Conservation (phyloP, 64 coral and sea anemone genomes). For the Cladopsammia gracilis region DNA sequence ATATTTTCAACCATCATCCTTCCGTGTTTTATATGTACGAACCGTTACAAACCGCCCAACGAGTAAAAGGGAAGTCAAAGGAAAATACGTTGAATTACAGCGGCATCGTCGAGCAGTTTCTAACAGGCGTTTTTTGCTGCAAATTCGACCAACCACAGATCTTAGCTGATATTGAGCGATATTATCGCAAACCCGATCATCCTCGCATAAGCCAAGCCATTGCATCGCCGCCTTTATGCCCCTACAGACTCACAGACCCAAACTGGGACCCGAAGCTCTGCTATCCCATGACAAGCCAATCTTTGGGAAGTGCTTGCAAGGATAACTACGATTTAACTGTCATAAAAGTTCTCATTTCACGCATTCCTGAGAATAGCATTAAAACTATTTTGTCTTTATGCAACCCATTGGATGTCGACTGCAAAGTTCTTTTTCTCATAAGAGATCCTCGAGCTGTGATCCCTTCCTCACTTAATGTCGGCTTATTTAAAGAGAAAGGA, state of each 20-base stretch:
- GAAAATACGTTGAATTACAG: background rate
- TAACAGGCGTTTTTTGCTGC: background rate
- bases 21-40: conserved; percentile 49
- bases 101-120: background rate
- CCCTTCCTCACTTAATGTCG: background rate
- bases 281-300: conserved; percentile 13
- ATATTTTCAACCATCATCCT: conserved; percentile 50
- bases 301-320: conserved; percentile 6
- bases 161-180: conserved; percentile 5
- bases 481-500: background rate
- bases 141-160: background rate
- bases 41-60: conserved; percentile 4
- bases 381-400: background rate
- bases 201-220: conserved; percentile 44
- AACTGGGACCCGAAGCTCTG: conserved; percentile 19
- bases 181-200: conserved; percentile 34
- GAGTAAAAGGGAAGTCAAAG: background rate
- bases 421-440: background rate
- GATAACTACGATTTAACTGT: conserved; percentile 9
- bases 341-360: conserved; percentile 23
- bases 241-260: conserved; percentile 4
- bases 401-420: background rate
- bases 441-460: conserved; percentile 3
- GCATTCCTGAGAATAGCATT: conserved; percentile 3
- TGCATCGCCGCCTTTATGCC: conserved; percentile 46